Base-by-base conservation (phyloP, 2,113 vertebrate species). In the Microtus pennsylvanicus region DNA sequence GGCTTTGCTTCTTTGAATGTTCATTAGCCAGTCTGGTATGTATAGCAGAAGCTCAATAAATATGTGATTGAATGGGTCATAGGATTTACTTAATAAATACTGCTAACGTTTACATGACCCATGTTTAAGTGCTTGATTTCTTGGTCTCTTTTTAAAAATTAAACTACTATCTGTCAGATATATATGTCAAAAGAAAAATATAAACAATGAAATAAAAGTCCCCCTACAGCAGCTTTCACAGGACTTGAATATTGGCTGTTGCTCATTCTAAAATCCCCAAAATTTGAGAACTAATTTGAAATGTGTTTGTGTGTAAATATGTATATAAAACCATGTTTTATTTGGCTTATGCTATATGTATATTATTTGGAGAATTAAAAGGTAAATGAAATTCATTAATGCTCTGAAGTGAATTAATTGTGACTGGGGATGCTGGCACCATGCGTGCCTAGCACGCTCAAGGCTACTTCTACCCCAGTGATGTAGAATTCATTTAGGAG, bases 61-160 rank as follows among this genome's bases (percentile, higher is more conserved):
- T 76, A 38, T 4, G 28, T 85, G 65, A 78, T 85, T 69, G 22
- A 89, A 72, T 94, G 55, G 72, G 55, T 69, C 52, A n/a, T 13
- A 83, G 17, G 26, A 75, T 86, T 88, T 70, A 75, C 30, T 93
- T 96, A 86, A 72, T 77, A 96, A 90, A 30, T 38, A 9, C 80
- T 95, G 65, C 28, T 95, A 38, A 89, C 76, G 13, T 91, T 97
- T 97, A 96, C 61, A 91, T 91, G 72, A 1, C 0, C 92, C 19
- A 63, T 12, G 19, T 38, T 3, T 77, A 47, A 52, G 61, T 9
- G 4, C 19, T 93, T 95, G 52, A 17, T 86, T 95, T 95, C 93
- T 93, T 95, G 65, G 33, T 35, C 26, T 28, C 55, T 76, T 92
- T 38, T 67, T 7, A 52, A 52, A 14, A 78, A 16, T 77, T 3